phyloP scores from a whole-genome alignment of 2,888 invertebrate genomes.

The Protophormia terraenovae region DNA sequence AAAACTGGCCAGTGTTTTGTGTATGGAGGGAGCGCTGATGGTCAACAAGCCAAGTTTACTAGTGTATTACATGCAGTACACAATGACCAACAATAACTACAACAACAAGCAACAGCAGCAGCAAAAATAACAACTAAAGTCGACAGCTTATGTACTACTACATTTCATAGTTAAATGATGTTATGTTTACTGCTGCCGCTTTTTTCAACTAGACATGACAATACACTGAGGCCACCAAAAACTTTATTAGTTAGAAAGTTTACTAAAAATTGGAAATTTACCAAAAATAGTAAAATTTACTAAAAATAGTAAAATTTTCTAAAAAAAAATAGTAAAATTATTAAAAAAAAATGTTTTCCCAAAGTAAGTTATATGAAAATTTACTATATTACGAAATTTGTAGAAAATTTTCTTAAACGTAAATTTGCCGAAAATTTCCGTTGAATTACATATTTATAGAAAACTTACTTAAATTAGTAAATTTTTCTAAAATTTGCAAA shows the following conservation, averaged over 20 bases:
- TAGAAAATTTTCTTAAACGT: no score
- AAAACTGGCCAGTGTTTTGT: constrained; percentile 25
- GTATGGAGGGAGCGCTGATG: constrained; percentile 2
- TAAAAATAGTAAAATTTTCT: neutral
- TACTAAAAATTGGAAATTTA: no score
- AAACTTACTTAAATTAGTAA: no score
- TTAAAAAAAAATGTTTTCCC: no score
- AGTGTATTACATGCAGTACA: constrained; percentile 23
- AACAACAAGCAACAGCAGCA: neutral
- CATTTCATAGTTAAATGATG: constrained; percentile 55
- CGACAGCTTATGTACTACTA: constrained; percentile 25
- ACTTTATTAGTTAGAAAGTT: neutral
- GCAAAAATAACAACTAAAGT: neutral
- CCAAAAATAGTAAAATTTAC: neutral
- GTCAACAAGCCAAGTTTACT: constrained; percentile 33
- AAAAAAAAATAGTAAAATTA: no score
- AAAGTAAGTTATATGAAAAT: no score
- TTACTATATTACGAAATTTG: no score
- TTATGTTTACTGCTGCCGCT: constrained; percentile 40
- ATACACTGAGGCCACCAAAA: neutral
- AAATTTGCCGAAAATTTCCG: no score
- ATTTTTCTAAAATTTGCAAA: no score
- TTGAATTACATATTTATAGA: no score
- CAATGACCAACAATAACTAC: neutral
- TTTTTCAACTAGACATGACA: neutral